Percentiles rank a stretch among this genome's conserved stretches.
Evolutionary conservation across 1,140 invertebrate species (phyloP).

Genomic region (Trinorchestia longiramus): DNA sequence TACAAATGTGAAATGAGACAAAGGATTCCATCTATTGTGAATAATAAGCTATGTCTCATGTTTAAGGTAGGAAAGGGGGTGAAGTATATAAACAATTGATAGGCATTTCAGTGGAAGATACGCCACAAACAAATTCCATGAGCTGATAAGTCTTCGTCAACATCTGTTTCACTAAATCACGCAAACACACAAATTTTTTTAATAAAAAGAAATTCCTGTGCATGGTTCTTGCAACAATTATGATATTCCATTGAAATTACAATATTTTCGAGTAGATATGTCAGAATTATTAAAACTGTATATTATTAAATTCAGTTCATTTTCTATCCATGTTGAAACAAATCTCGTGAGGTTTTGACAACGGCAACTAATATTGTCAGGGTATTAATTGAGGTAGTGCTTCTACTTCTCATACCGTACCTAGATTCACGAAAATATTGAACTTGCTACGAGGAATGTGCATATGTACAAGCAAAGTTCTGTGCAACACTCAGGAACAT

Average conservation of each 20-base stretch:
- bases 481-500: not conserved
- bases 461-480: not conserved
- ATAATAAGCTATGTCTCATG: too few relatives aligned
- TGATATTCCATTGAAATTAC: not conserved
- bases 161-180: too few relatives aligned
- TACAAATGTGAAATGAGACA: too few relatives aligned
- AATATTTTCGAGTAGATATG: not conserved
- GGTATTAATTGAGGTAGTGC: not conserved
- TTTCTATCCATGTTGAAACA: not conserved
- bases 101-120: too few relatives aligned
- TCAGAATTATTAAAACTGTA: not conserved
- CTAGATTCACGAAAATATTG: not conserved
- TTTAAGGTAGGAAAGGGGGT: too few relatives aligned
- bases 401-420: not conserved
- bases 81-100: too few relatives aligned
- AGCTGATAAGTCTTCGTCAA: too few relatives aligned
- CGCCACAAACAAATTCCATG: too few relatives aligned
- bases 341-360: not conserved
- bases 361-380: not conserved
- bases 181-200: too few relatives aligned
- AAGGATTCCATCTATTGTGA: too few relatives aligned
- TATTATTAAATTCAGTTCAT: not conserved
- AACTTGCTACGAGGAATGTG: not conserved
- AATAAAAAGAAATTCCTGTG: too few relatives aligned
- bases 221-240: not conserved